Percentiles rank a stretch among this genome's conserved stretches.
phyloP scores from a whole-genome alignment of 2,797 vertebrate genomes.

The Glossophaga mutica region DNA sequence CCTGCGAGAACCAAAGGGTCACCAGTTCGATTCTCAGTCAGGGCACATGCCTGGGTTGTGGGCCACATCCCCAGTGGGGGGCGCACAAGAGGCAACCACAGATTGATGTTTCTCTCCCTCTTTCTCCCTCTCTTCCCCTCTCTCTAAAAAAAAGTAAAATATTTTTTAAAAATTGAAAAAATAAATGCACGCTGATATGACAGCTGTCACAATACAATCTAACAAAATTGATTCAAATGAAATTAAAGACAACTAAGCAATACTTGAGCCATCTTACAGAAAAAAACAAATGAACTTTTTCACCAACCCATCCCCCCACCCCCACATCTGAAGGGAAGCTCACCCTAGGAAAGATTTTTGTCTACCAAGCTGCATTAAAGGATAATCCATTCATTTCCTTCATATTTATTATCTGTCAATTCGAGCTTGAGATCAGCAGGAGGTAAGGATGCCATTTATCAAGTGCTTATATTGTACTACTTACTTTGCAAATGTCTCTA shows the following conservation, averaged over 20 bases:
- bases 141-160: no score
- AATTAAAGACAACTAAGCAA: not conserved
- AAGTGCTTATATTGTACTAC: not conserved
- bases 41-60: no score
- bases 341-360: not conserved
- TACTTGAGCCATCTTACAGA: not conserved
- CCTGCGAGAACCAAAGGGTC: no score
- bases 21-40: no score
- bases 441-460: slow-evolving; percentile 5
- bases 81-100: no score
- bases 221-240: not conserved
- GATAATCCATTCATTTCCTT: not conserved
- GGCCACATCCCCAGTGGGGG: no score
- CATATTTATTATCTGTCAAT: not conserved
- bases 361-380: not conserved
- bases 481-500: not conserved
- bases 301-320: not conserved
- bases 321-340: not conserved
- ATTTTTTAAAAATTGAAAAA: no score
- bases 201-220: not conserved
- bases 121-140: no score
- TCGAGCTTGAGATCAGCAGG: not conserved
- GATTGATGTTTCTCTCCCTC: no score
- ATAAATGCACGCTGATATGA: not conserved
- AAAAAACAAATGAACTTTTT: not conserved